Base-by-base conservation (phyloP, 2,888 invertebrate species). In the Apodemia hepburni region DNA sequence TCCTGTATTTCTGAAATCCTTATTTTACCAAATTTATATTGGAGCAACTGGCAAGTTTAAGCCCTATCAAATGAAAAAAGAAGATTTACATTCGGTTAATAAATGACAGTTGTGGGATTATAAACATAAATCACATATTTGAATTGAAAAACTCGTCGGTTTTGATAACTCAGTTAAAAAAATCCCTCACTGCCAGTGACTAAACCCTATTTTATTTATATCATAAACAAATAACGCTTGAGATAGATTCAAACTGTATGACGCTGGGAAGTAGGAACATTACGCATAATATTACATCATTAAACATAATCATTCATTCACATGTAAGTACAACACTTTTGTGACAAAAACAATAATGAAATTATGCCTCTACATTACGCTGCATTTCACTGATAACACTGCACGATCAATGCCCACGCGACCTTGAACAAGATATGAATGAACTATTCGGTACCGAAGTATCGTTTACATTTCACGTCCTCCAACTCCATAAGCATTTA, bases 361-460 rank as follows among this genome's bases (percentile, higher is more conserved):
- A 29, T 47, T 47, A 17, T 27, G 54, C 29, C 54, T 57, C 29
- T 57, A 57, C 57, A 27, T 47, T 57, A 57, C 57, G 27, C 29
- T 57, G 57, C 57, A 57, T 57, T 58, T 49, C 61, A 73, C 67
- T 76, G 82, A 82, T 82, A 84, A 77, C 74, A 70, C 60, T 65
- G 61, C 65, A 67, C 70, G 68, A 75, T 75, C 80, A 71, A 75
- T 76, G 47, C 57, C 29, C 57, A 51, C 22, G 51, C 63, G 72
- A 70, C 81, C 79, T 81, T 79, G 78, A 61, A 72, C 70, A 63
- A 68, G 61, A 68, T 73, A 74, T 79, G 76, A 81, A 80, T 80
- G 78, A 76, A 76, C 29, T 57, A 57, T 57, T 57, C 57, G 57
- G 57, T 29, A 17, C 17, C 51, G 33, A 42, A 42, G 57, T 29